phyloP scores from a whole-genome alignment of 1,140 invertebrate genomes.

The Brachionus manjavacas region DNA sequence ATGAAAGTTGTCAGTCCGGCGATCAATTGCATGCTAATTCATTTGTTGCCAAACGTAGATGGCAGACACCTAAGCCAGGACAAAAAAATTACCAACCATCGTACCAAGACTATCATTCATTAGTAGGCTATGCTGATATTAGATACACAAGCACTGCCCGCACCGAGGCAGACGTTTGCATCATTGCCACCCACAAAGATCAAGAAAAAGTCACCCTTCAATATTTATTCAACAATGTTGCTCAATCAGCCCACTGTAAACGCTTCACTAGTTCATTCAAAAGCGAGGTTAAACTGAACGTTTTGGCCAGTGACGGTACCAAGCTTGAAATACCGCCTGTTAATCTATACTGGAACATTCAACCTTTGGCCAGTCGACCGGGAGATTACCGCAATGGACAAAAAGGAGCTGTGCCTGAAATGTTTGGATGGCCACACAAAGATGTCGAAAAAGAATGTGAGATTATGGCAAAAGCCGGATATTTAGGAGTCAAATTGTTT shows the following conservation, averaged over 20 bases:
- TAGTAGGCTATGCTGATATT: constrained; percentile 41
- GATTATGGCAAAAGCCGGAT: constrained; percentile 38
- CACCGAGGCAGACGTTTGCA: constrained; percentile 31
- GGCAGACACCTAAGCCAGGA: constrained; percentile 42
- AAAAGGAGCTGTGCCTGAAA: constrained; percentile 39
- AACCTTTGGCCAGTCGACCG: background rate
- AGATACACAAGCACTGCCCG: constrained; percentile 25
- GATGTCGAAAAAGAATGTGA: constrained; percentile 42
- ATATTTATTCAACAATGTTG: constrained; percentile 13
- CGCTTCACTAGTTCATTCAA: background rate
- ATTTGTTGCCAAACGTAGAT: constrained; percentile 9
- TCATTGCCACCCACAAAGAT: constrained; percentile 13
- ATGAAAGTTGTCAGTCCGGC: constrained; percentile 29
- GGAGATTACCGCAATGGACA: constrained; percentile 41
- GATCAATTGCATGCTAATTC: constrained; percentile 19
- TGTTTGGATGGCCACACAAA: constrained; percentile 42
- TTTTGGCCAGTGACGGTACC: constrained; percentile 18
- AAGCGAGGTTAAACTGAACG: background rate
- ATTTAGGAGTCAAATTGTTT: constrained; percentile 43
- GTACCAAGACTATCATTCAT: constrained; percentile 37
- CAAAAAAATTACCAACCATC: constrained; percentile 6
- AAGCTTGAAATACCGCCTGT: constrained; percentile 20
- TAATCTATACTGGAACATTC: constrained; percentile 25
- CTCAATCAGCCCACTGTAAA: constrained; percentile 27
- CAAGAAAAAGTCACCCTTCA: background rate